Base-by-base conservation (phyloP, 2,888 invertebrate genomes). In the Pasiphila rectangulata region DNA sequence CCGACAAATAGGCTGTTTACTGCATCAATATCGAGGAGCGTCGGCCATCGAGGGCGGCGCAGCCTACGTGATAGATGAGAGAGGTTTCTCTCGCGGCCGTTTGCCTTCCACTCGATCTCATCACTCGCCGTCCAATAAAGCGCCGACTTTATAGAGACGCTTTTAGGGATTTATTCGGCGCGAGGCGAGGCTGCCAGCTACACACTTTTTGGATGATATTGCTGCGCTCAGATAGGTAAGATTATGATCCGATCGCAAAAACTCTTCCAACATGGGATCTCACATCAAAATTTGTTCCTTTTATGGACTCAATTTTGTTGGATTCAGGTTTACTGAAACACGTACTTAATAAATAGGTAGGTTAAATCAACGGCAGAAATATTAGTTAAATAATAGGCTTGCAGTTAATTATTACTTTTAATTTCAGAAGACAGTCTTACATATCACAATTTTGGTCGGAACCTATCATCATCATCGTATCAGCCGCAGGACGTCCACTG, bases 51-150 rank as follows among this genome's bases (percentile, higher is more conserved):
- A 4, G 0, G 24, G 7, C 12, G 27, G n/a, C 21, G 9, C 21
- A 5, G 21, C 34, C 35, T 46, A 25, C 42, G 39, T 72, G 64
- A 72, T 71, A 63, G 61, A 74, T 69, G 72, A 69, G 59, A 57
- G 57, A 63, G n/a, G n/a, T n/a, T n/a, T n/a, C n/a, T n/a, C n/a
- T 49, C 20, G 46, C 46, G 37, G 42, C 30, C 44, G 38, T 43
- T 41, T 32, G 47, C 46, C 40, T 46, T 50, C 51, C 52, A 50
- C 54, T 54, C 51, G 54, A 56, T 56, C 56, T 53, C 53, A 46
- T 56, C 52, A 48, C 46, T 47, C 43, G 52, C 32, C 37, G 29
- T 34, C 42, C 54, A 47, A 56, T 56, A 57, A 46, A 54, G 35
- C 45, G 43, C 7, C 35, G 24, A 37, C 39, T 45, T 54, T 54